Conservation (phyloP, 2,113 vertebrate genomes). For the Indri indri region DNA sequence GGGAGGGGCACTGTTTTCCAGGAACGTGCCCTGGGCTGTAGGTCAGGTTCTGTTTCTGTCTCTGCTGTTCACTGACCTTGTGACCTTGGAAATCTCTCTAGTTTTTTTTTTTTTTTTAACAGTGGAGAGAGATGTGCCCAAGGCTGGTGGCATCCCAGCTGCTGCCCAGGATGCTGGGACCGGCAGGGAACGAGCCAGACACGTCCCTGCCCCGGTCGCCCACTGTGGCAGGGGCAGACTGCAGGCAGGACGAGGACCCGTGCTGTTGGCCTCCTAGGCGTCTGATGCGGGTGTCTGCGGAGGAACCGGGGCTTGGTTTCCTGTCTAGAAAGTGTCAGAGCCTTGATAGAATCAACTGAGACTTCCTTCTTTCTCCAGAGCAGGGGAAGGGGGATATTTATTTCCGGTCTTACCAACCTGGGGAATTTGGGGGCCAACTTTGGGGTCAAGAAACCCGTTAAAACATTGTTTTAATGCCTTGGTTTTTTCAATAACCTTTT, state of each 20-base stretch:
- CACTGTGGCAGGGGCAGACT: fast-evolving
- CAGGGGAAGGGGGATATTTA: fast-evolving
- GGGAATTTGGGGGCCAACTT: neutral
- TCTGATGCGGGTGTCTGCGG: fast-evolving
- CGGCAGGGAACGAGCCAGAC: fast-evolving
- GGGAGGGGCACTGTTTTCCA: neutral
- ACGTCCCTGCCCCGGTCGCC: too few relatives aligned
- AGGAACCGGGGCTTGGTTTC: fast-evolving
- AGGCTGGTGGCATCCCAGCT: too few relatives aligned
- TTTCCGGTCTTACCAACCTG: neutral
- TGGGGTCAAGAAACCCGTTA: neutral
- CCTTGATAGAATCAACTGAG: neutral
- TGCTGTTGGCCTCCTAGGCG: neutral
- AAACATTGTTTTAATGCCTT: neutral
- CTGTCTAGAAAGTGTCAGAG: neutral
- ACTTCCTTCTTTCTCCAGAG: neutral
- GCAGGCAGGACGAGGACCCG: fast-evolving
- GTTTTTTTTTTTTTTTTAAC: neutral
- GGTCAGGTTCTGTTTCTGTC: neutral
- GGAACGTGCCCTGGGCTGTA: fast-evolving
- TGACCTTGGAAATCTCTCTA: neutral
- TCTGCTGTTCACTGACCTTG: fast-evolving
- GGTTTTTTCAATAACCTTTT: neutral
- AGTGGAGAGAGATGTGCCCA: neutral
- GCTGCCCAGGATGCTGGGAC: neutral